A percentile compares a stretch with the other conserved stretches of the same genome.
Evolutionary conservation across 2,113 vertebrate species (phyloP).

Genomic region (Alosa alosa): DNA sequence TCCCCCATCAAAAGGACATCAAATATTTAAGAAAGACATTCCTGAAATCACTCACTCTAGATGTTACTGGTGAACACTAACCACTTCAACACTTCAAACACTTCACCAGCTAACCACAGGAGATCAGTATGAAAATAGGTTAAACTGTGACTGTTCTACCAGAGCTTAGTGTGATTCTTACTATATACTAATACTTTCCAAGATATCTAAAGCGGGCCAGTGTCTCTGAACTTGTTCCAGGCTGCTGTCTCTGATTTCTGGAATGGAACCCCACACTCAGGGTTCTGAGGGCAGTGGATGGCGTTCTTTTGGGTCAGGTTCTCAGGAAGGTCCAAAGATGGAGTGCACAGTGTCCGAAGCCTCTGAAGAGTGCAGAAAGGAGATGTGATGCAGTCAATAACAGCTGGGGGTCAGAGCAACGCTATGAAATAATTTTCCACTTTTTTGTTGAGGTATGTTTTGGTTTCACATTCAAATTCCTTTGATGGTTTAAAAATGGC

Average conservation of each 20-base stretch:
- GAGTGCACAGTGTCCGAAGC: conserved; percentile 63
- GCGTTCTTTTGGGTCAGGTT: conserved; percentile 50
- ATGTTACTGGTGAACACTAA: neutral
- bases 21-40: neutral
- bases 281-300: conserved; percentile 9
- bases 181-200: neutral
- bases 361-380: conserved; percentile 55
- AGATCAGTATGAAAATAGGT: neutral
- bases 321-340: conserved; percentile 59
- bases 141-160: neutral
- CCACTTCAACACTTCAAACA: too few species aligned
- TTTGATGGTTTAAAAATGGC: neutral
- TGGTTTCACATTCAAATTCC: neutral
- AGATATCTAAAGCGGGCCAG: conserved; percentile 4
- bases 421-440: neutral
- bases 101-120: neutral
- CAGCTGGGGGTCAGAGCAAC: neutral
- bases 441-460: neutral
- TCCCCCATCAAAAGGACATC: neutral
- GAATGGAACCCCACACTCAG: neutral
- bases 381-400: neutral
- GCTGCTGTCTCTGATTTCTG: neutral
- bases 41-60: neutral
- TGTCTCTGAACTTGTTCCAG: neutral
- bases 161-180: neutral